Evolutionary conservation across 2,888 invertebrate species (phyloP).

Genomic region (Patella depressa): DNA sequence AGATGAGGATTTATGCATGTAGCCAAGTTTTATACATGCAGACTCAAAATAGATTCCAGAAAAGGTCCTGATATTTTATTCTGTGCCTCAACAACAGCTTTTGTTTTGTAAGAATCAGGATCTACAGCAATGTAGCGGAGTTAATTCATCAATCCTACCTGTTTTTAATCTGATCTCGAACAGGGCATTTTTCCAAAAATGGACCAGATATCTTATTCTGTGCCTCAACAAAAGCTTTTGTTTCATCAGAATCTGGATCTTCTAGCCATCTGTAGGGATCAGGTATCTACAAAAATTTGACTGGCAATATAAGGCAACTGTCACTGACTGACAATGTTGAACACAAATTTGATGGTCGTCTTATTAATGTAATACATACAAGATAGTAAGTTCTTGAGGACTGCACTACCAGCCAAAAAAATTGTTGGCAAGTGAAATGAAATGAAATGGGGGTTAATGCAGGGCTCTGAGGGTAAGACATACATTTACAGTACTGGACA

Average conservation of each 20-base stretch:
- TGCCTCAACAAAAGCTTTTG: constrained; percentile 88
- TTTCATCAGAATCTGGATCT: constrained; percentile 93
- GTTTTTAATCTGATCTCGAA: constrained; percentile 81
- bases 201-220: constrained; percentile 92
- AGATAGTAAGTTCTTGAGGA: too few relatives aligned
- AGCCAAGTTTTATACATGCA: too few relatives aligned
- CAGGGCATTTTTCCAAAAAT: constrained; percentile 83
- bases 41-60: constrained; percentile 74
- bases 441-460: too few relatives aligned
- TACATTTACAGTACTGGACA: too few relatives aligned
- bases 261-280: constrained; percentile 98
- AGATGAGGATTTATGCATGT: constrained; percentile 84
- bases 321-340: not conserved
- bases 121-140: constrained; percentile 77
- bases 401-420: too few relatives aligned
- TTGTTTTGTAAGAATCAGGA: constrained; percentile 92
- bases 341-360: not conserved
- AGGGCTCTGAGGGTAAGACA: too few relatives aligned
- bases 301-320: not conserved
- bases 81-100: constrained; percentile 89
- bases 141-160: constrained; percentile 64
- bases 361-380: not conserved
- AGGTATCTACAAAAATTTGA: constrained; percentile 75
- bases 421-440: too few relatives aligned
- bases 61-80: constrained; percentile 90